phyloP scores from a whole-genome alignment of 2,113 vertebrate genomes.

The Salvelinus alpinus region DNA sequence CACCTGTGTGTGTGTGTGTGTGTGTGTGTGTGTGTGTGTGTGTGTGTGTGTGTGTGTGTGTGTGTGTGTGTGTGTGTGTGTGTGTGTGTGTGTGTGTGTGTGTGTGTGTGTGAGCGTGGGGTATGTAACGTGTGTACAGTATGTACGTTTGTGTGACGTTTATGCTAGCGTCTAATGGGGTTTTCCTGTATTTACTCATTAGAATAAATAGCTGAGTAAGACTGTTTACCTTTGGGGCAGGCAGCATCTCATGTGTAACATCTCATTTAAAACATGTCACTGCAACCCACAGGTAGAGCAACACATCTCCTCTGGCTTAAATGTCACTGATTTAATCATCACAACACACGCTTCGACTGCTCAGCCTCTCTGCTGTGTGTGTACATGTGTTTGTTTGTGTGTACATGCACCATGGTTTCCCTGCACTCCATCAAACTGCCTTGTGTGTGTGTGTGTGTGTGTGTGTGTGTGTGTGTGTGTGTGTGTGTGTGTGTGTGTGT shows the following conservation, averaged over 20 bases:
- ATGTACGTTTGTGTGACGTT: background rate
- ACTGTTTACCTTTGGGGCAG: constrained; percentile 51
- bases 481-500: too few species aligned
- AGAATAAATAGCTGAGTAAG: constrained; percentile 58
- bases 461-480: too few species aligned
- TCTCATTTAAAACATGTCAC: constrained; percentile 68
- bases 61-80: background rate
- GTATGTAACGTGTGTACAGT: too few species aligned
- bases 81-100: background rate
- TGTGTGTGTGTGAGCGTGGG: background rate
- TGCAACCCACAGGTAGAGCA: constrained; percentile 47
- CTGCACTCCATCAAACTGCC: background rate
- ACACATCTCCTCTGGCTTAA: constrained; percentile 57
- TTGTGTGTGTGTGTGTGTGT: too few species aligned
- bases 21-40: background rate
- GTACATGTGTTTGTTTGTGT: background rate
- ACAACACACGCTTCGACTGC: constrained; percentile 40
- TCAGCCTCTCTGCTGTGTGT: background rate
- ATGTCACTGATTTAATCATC: constrained; percentile 70
- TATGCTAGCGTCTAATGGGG: constrained; percentile 29
- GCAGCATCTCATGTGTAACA: constrained; percentile 65
- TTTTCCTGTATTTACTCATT: constrained; percentile 49
- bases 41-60: too few species aligned
- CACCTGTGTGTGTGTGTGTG: background rate
- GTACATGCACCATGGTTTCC: constrained; percentile 6